Evolutionary conservation across 2,888 invertebrate species (phyloP).

Genomic region (Harmothoe impar): DNA sequence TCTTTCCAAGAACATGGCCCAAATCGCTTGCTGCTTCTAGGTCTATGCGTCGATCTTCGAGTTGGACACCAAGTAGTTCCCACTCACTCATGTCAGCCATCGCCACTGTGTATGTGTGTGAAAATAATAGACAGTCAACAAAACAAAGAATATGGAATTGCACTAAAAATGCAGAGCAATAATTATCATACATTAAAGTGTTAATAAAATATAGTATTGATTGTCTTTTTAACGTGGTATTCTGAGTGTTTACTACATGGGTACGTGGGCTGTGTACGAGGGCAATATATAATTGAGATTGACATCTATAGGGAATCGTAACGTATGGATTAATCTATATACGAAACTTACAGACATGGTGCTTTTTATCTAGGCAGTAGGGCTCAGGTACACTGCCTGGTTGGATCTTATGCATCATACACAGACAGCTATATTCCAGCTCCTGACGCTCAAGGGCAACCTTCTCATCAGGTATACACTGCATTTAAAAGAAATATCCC

Average conservation of each 20-base stretch:
- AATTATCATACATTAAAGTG: too few species aligned
- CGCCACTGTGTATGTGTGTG: not conserved
- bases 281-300: too few species aligned
- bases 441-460: not conserved
- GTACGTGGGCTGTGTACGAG: too few species aligned
- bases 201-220: too few species aligned
- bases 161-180: too few species aligned
- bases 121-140: too few species aligned
- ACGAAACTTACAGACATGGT: conserved; percentile 19
- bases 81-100: conserved; percentile 20
- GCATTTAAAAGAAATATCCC: not conserved
- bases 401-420: not conserved
- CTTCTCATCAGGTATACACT: not conserved
- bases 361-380: conserved; percentile 7
- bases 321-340: too few species aligned
- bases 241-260: too few species aligned
- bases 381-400: conserved; percentile 32
- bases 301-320: too few species aligned
- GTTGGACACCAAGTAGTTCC: not conserved
- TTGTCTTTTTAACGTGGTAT: too few species aligned
- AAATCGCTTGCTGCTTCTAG: not conserved
- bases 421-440: not conserved
- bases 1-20: not conserved
- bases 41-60: not conserved
- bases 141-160: too few species aligned